phyloP scores from a whole-genome alignment of 2,113 vertebrate genomes.

The Leptobrachium leishanense region DNA sequence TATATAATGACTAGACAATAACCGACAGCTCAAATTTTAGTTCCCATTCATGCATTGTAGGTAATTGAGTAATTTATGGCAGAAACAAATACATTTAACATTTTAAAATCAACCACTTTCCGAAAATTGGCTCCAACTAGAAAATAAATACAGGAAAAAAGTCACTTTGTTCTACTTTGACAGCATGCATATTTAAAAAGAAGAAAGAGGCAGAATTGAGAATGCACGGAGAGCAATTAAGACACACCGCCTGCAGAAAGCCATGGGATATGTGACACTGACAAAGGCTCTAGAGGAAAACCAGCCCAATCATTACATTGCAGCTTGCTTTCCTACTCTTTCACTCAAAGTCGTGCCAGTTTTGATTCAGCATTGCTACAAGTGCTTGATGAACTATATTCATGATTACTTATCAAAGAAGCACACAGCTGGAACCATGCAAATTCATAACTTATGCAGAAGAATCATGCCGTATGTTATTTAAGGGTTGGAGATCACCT shows the following conservation, averaged over 20 bases:
- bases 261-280: slow-evolving; percentile 8
- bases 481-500: slow-evolving; percentile 22
- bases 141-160: slow-evolving; percentile 6
- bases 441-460: slow-evolving; percentile 32
- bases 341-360: background rate
- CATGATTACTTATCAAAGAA: slow-evolving; percentile 34
- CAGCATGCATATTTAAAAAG: slow-evolving; percentile 29
- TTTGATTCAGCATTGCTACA: slow-evolving; percentile 23
- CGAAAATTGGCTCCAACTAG: slow-evolving; percentile 5
- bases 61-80: background rate
- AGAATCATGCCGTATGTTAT: slow-evolving; percentile 26
- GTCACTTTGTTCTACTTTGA: slow-evolving; percentile 11
- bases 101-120: background rate
- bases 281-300: slow-evolving; percentile 15
- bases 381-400: slow-evolving; percentile 9
- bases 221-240: slow-evolving; percentile 11
- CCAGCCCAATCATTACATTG: slow-evolving; percentile 15
- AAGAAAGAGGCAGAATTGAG: background rate
- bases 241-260: background rate
- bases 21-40: no score
- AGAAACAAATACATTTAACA: background rate
- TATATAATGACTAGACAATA: no score
- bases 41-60: no score
- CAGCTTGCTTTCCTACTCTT: slow-evolving; percentile 17
- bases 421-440: slow-evolving; percentile 33